These are phyloP conservation scores for Chelonoidis abingdonii DNA, from an alignment of 2,113 vertebrate species.

Conservation along the genomic window DNA sequence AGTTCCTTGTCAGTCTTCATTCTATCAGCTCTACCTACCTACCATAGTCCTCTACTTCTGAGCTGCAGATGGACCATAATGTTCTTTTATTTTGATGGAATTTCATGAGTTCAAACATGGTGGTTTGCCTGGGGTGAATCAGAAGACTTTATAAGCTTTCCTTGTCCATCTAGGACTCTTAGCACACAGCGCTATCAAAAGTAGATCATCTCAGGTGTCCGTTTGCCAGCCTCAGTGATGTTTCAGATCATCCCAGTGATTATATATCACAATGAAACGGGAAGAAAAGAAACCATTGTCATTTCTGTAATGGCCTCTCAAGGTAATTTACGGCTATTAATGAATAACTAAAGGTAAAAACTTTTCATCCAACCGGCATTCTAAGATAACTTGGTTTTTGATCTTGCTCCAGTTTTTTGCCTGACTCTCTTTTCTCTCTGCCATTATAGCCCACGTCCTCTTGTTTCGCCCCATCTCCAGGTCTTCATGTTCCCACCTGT, in stretches of 20 bases:
- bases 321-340: not conserved
- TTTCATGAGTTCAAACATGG: not conserved
- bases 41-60: not conserved
- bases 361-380: not conserved
- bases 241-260: not conserved
- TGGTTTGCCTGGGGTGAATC: not conserved
- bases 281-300: constrained; percentile 8
- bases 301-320: not conserved
- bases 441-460: no score
- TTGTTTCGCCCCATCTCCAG: no score
- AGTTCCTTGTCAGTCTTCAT: not conserved
- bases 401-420: no score
- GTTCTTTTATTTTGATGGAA: not conserved
- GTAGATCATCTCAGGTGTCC: not conserved
- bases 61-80: not conserved
- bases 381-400: no score
- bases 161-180: not conserved
- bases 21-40: not conserved
- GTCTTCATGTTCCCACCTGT: no score
- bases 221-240: not conserved
- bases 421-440: no score
- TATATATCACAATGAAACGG: not conserved
- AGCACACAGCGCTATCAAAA: not conserved
- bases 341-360: not conserved
- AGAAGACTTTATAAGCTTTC: not conserved